Conservation (phyloP, 2,888 invertebrate genomes). For the Tridacna gigas region DNA sequence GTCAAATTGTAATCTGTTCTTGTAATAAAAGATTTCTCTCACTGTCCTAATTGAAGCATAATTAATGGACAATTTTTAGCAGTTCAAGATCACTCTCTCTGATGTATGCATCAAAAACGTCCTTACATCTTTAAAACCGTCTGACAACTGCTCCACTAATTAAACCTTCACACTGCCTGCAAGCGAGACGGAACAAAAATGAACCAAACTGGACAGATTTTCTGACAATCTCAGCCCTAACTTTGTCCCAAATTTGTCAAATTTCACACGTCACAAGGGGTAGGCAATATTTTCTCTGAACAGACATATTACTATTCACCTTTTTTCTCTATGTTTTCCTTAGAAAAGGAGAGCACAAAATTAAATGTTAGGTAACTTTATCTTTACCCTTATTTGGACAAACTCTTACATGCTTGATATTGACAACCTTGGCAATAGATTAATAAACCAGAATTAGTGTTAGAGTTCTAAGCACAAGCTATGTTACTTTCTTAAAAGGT, state of each 20-base stretch:
- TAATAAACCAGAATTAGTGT: too few species aligned
- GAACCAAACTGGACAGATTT: slow-evolving; percentile 32
- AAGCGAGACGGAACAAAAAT: slow-evolving; percentile 27
- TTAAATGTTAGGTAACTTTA: slow-evolving; percentile 11
- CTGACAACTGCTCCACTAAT: slow-evolving; percentile 42
- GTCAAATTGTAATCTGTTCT: slow-evolving; percentile 33
- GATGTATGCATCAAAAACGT: slow-evolving; percentile 34
- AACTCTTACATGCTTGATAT: not conserved
- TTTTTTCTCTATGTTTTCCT: not conserved
- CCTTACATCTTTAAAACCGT: slow-evolving; percentile 34
- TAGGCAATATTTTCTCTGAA: slow-evolving; percentile 30
- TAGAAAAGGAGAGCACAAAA: not conserved
- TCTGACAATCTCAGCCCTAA: slow-evolving; percentile 52
- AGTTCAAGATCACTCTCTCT: slow-evolving; percentile 21
- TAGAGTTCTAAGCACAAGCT: too few species aligned
- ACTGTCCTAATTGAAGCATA: slow-evolving; percentile 31
- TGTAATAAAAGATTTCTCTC: slow-evolving; percentile 18
- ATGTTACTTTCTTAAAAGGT: too few species aligned
- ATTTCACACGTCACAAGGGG: slow-evolving; percentile 39
- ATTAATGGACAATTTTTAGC: slow-evolving; percentile 28
- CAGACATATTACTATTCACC: slow-evolving; percentile 52
- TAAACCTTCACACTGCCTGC: slow-evolving; percentile 53
- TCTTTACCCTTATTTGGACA: not conserved
- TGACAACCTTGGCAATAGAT: too few species aligned
- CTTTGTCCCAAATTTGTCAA: slow-evolving; percentile 52